Evolutionary conservation across 1,140 invertebrate genomes (phyloP), one percentile per base, ranked within the genome.

Genomic region (Pseudomyrmex pallidus): DNA sequence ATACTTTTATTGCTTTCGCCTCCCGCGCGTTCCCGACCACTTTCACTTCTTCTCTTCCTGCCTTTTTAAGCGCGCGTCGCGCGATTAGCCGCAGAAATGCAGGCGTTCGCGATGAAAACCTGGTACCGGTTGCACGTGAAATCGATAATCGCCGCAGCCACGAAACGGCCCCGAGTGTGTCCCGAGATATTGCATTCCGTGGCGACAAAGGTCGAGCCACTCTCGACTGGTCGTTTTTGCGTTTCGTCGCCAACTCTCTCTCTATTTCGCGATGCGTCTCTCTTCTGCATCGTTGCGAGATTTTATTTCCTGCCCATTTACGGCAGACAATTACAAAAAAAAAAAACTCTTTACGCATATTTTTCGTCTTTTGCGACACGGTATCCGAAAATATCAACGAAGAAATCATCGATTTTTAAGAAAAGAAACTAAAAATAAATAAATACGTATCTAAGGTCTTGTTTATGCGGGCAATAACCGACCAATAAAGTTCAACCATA

Each of bases 1-100:
- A 35, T 35, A 68, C 46, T 67, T 80, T 77, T 67, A 80, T 80
- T 50, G 52, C 74, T 84, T 84, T 84, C 74, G n/a, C 82, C 63
- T 84, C 74, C 64, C 35, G 46, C 52, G n/a, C 54, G 50, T 50
- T 22, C 62, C 13, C 64, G 17, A 66, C 15, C 74, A 84, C 82
- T 84, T 84, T 84, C 82, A 84, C 82, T 84, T 84, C 74, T 46
- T 50, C 74, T 84, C 74, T 83, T 83, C 72, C 74, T 78, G 25
- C 74, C 54, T 74, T 82, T 74, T 82, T 52, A 46, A 78, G 64
- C 48, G 48, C 48, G 12, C 57, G 17, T 15, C 67, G 56, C 56
- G 68, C 57, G 68, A 82, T 82, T 82, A 82, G 70, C 72, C 48
- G 70, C 57, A 82, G 78, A 82, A 82, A 74, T 74, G 70, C 59